These are phyloP conservation scores for Cassiopea andromeda DNA, from an alignment of 30 jellyfish, hydroid and myxozoan species.

Conservation along the genomic window DNA sequence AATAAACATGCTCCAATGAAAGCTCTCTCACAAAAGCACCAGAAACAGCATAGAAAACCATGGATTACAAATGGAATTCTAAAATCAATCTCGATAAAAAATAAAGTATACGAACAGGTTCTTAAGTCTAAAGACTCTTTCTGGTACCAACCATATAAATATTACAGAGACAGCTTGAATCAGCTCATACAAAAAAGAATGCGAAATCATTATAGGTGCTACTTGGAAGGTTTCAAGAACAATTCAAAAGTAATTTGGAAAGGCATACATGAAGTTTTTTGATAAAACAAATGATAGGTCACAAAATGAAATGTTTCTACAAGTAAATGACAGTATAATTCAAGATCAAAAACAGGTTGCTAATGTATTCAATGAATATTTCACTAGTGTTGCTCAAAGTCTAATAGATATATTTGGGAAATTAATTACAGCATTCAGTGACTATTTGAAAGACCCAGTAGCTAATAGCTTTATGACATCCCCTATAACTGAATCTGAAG, in stretches of 20 bases:
- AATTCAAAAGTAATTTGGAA: neutral
- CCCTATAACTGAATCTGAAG: conserved; percentile 42
- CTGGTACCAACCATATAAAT: conserved; percentile 1
- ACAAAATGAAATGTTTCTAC: neutral
- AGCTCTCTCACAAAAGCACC: neutral
- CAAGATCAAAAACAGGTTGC: conserved; percentile 12
- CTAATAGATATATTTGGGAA: conserved; percentile 17
- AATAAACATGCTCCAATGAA: neutral
- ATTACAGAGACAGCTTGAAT: neutral
- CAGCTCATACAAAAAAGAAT: neutral
- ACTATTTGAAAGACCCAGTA: conserved; percentile 7
- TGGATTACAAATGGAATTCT: neutral
- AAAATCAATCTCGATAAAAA: neutral
- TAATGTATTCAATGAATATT: neutral
- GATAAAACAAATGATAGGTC: neutral
- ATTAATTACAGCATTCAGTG: neutral
- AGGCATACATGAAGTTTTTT: neutral
- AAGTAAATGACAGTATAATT: conserved; percentile 1
- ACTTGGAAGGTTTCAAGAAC: neutral
- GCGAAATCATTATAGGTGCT: neutral
- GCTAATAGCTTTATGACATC: conserved; percentile 15
- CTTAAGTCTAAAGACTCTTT: conserved; percentile 5
- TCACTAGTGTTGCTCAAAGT: conserved; percentile 1
- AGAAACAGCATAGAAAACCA: neutral
- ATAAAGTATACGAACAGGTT: neutral